Conservation (phyloP, 2,888 invertebrate genomes). For the Thumatha senex region DNA sequence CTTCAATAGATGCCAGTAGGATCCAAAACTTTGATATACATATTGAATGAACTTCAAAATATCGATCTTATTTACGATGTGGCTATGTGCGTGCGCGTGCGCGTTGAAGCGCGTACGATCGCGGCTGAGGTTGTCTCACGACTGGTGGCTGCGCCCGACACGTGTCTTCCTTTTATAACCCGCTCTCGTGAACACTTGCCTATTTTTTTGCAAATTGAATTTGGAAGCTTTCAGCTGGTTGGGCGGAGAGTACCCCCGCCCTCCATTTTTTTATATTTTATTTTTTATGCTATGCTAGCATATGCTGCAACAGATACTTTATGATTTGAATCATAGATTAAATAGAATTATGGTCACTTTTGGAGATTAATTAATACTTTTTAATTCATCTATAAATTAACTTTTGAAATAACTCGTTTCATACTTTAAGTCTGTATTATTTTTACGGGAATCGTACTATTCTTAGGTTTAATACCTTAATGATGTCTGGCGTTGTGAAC, state of each 20-base stretch:
- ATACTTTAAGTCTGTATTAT: no score
- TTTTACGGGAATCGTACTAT: no score
- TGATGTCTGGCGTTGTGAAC: no score
- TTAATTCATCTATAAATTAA: no score
- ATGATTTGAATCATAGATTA: no score
- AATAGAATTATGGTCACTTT: no score
- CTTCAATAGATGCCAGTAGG: constrained; percentile 77
- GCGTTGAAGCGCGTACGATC: background rate
- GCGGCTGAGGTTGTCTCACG: background rate
- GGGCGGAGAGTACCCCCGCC: background rate
- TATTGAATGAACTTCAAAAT: constrained; percentile 59
- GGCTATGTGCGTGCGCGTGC: no score
- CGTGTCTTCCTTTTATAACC: background rate
- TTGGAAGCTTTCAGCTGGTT: background rate
- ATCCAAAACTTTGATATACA: constrained; percentile 77
- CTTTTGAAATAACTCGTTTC: no score
- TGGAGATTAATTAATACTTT: no score
- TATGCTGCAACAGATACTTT: no score
- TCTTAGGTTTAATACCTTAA: no score
- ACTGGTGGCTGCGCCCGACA: background rate
- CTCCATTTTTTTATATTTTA: background rate
- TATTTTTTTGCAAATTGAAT: background rate
- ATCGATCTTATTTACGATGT: constrained; percentile 78
- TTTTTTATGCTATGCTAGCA: no score
- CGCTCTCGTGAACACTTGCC: background rate